Evolutionary conservation across 2,113 vertebrate genomes (phyloP), one percentile per base, ranked within the genome.

Genomic region (Desmodus rotundus): DNA sequence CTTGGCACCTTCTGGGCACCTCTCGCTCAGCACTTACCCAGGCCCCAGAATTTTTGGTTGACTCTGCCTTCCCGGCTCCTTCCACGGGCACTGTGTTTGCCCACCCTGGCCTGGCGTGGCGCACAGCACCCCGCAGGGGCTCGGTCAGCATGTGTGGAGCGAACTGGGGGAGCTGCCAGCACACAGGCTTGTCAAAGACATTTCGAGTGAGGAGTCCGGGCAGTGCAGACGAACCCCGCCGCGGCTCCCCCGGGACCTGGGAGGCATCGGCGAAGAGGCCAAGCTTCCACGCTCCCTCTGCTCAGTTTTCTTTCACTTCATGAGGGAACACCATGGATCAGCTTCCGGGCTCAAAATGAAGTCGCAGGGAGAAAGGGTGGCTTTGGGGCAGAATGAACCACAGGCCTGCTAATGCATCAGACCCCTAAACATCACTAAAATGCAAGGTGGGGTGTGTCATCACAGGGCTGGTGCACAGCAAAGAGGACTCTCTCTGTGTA

Each of bases 301-400:
- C 82, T 96, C 78, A 33, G 28, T 95, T 98, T 96, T 82, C 89
- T 94, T 94, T 97, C 83, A 43, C 94, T 80, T 94, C 95, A 52
- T 77, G 95, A 96, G 89, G 68, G 94, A 96, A 91, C 86, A 72
- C 45, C 63, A 73, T 24, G 67, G 85, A 47, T 83, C 86, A 73
- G 82, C 87, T 95, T 82, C 15, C 93, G n/a, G 77, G 26, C 95
- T 90, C 91, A 80, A 89, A 86, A 76, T 77, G 77, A 72, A 2
- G 95, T 87, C 38, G 74, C 9, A 33, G 3, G 88, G 73, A 77
- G 87, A 97, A 93, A 96, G 11, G 95, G 94, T 91, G 96, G 50
- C 43, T 11, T 36, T 58, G 96, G 38, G 33, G 70, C 70, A 96
- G 87, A 45, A 45, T 89, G 58, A 81, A 52, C 43, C 43, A 47